Base-by-base conservation (phyloP, 1,140 invertebrate species). In the Trichoplusia ni region DNA sequence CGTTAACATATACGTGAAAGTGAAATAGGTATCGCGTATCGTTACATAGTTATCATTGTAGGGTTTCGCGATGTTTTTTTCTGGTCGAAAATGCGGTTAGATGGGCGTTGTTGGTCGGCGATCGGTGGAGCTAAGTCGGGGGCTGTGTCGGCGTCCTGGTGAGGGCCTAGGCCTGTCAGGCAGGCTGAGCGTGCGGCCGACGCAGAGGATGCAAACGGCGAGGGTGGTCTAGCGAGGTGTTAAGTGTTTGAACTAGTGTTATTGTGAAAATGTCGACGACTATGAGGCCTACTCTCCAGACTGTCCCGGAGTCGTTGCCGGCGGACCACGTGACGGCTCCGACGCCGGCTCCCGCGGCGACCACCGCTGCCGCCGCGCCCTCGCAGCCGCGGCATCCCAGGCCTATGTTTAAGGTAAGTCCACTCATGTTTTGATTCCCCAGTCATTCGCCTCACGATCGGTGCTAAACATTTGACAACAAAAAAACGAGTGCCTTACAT, bases 211-310 rank as follows among this genome's bases (percentile, higher is more conserved):
- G 85, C 86, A 77, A 90, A 80, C 74, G 73, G 82, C 65, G 78
- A 76, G 75, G 78, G 77, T 73, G 56, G 79, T 66, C 66, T 89
- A 87, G 80, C 79, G 66, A 82, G 76, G 79, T 84, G 84, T 82
- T 73, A 81, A 82, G 82, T 82, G 79, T 74, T 75, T 46, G 67
- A 80, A 79, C 75, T 77, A 77, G 81, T 83, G 81, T 64, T 60
- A 69, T 73, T 80, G 69, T 78, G 73, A 85, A 81, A 73, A 96
- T 97, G 95, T 96, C 95, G 91, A 93, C 95, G 91, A 96, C 95
- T 89, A 98, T 97, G 95, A 94, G 97, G 92, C 97, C 97, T 85
- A 98, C 97, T 83, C 94, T 99, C 87, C 97, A 98, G 93, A 98
- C 98, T 80, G 97, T 99, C 92, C 98, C 97, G 89, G 98, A 99